These are phyloP conservation scores for Gallinago undulata DNA, from an alignment of 2,113 vertebrate genomes.

Conservation along the genomic window DNA sequence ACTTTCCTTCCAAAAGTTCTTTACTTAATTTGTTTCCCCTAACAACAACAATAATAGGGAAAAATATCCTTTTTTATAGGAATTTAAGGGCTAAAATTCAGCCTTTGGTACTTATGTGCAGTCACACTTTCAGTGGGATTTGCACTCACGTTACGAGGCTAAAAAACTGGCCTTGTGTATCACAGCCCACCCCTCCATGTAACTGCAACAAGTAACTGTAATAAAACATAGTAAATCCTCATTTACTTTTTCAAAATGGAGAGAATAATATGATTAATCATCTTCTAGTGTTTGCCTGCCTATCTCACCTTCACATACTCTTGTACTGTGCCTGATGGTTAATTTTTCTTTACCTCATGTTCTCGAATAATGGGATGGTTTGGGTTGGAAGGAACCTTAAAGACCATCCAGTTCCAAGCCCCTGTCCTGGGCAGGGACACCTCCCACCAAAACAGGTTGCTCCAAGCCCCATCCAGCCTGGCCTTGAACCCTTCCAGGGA, in stretches of 20 bases:
- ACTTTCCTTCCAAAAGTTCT: not conserved
- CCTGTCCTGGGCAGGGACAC: too few species aligned
- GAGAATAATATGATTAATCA: not conserved
- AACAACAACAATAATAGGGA: slow-evolving; percentile 1
- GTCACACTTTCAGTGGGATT: not conserved
- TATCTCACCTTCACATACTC: not conserved
- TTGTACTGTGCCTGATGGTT: not conserved
- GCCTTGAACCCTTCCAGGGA: too few species aligned
- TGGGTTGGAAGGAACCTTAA: too few species aligned
- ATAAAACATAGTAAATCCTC: not conserved
- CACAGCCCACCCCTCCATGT: not conserved
- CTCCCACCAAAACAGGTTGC: too few species aligned
- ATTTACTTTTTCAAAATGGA: not conserved
- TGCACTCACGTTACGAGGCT: not conserved
- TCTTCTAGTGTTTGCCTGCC: not conserved
- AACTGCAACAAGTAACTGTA: not conserved
- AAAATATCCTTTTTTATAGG: not conserved
- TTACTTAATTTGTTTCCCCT: slow-evolving; percentile 9
- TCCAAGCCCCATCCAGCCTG: too few species aligned
- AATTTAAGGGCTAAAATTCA: not conserved
- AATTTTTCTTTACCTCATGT: not conserved
- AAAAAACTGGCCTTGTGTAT: not conserved
- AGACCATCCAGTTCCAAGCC: too few species aligned
- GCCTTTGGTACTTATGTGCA: not conserved
- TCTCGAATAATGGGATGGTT: not conserved